Evolutionary conservation across 1,140 invertebrate genomes (phyloP).

Genomic region (Drosophila virilis): DNA sequence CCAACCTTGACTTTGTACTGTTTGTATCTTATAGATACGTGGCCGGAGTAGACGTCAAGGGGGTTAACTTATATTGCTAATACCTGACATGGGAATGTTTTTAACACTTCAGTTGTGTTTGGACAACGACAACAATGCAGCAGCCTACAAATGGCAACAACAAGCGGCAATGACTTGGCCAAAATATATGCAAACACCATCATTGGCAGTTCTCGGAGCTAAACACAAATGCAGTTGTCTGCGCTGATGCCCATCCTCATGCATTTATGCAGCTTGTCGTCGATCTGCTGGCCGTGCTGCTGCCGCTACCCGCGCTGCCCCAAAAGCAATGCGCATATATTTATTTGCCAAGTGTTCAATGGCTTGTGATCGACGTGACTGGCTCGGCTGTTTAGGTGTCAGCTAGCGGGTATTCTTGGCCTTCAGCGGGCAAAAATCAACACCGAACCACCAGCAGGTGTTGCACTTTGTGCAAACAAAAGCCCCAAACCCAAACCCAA

Average conservation of each 20-base stretch:
- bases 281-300: conserved; percentile 47
- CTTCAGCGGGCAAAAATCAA: conserved; percentile 42
- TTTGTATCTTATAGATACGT: conserved; percentile 11
- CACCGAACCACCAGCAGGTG: conserved; percentile 72
- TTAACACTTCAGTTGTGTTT: conserved; percentile 81
- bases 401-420: conserved; percentile 54
- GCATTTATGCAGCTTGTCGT: conserved; percentile 80
- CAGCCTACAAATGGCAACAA: conserved; percentile 67
- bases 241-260: conserved; percentile 57
- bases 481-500: conserved; percentile 25
- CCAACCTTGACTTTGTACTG: conserved; percentile 10
- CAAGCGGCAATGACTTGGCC: conserved; percentile 74
- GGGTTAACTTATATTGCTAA: conserved; percentile 73
- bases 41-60: neutral
- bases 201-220: conserved; percentile 62
- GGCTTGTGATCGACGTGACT: conserved; percentile 76
- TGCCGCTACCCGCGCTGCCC: neutral
- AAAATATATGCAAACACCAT: conserved; percentile 57
- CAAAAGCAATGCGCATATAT: conserved; percentile 73
- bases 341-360: conserved; percentile 73
- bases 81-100: conserved; percentile 82
- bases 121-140: conserved; percentile 71
- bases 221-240: conserved; percentile 71
- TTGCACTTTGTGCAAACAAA: conserved; percentile 56
- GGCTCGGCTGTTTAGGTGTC: conserved; percentile 53